phyloP scores from a whole-genome alignment of 1,140 invertebrate species.

The Campoletis sonorensis region DNA sequence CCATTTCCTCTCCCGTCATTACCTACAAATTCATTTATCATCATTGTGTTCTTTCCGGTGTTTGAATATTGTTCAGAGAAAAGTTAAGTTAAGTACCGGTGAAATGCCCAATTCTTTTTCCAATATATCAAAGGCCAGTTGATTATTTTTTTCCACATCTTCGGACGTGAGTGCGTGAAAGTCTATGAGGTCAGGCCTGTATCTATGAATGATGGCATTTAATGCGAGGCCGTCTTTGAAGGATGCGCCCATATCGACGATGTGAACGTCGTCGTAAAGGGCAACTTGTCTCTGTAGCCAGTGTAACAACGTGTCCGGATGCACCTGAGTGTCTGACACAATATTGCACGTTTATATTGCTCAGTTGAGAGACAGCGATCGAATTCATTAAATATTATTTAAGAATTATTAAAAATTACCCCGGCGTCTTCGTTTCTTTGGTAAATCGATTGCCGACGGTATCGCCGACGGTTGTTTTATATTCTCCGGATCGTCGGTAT shows the following conservation, averaged over 20 bases:
- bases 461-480: slow-evolving; percentile 77
- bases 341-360: not conserved
- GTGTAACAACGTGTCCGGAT: slow-evolving; percentile 84
- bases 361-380: too few relatives aligned
- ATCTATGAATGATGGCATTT: slow-evolving; percentile 90
- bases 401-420: slow-evolving; percentile 56
- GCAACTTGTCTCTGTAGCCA: slow-evolving; percentile 88
- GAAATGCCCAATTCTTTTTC: slow-evolving; percentile 87
- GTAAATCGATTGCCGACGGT: slow-evolving; percentile 74
- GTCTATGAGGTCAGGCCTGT: slow-evolving; percentile 92
- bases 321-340: slow-evolving; percentile 79
- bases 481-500: slow-evolving; percentile 80
- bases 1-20: slow-evolving; percentile 90
- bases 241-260: slow-evolving; percentile 83
- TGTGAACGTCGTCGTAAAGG: slow-evolving; percentile 80
- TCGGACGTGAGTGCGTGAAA: slow-evolving; percentile 82
- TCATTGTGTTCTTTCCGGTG: slow-evolving; percentile 16
- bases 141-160: slow-evolving; percentile 84
- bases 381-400: not conserved
- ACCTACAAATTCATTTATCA: slow-evolving; percentile 69
- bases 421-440: slow-evolving; percentile 81
- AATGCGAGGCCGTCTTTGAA: slow-evolving; percentile 88
- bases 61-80: not conserved
- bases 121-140: slow-evolving; percentile 88
- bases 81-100: slow-evolving; percentile 76